phyloP scores from a whole-genome alignment of 2,113 vertebrate species.

The Amphiprion ocellaris region DNA sequence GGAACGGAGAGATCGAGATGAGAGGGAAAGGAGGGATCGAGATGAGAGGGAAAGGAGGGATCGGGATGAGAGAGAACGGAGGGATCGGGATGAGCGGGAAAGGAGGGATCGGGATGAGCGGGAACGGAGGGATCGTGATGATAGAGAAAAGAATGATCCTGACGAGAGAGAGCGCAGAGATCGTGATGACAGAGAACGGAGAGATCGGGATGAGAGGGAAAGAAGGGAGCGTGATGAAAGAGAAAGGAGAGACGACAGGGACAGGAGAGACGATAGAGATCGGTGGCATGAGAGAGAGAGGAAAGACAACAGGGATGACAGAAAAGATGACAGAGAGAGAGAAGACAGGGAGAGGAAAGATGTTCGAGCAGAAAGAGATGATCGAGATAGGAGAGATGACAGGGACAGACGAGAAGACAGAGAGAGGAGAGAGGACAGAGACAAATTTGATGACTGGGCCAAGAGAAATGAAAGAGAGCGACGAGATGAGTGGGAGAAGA shows the following conservation, averaged over 20 bases:
- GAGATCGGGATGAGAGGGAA: constrained; percentile 34
- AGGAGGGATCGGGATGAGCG: constrained; percentile 16
- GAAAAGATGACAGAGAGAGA: constrained; percentile 35
- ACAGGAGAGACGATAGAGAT: constrained; percentile 12
- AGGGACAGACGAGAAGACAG: constrained; percentile 30
- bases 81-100: constrained; percentile 37
- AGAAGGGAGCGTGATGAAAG: neutral
- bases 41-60: constrained; percentile 43
- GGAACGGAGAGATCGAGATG: neutral
- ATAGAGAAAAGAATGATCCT: constrained; percentile 18
- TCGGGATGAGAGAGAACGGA: neutral
- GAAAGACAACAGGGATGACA: constrained; percentile 1
- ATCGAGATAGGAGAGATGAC: constrained; percentile 35
- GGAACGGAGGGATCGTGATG: constrained; percentile 12
- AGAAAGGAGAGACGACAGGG: constrained; percentile 25
- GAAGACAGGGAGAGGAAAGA: constrained; percentile 18
- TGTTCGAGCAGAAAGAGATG: constrained; percentile 21
- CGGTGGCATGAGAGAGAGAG: constrained; percentile 34
- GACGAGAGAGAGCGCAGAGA: constrained; percentile 45
- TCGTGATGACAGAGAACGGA: constrained; percentile 22
- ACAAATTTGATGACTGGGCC: constrained; percentile 38
- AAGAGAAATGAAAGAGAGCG: constrained; percentile 53
- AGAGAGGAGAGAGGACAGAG: constrained; percentile 38
- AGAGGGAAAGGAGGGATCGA: neutral
- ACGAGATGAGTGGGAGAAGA: constrained; percentile 41